Evolutionary conservation across 2,888 invertebrate genomes (phyloP).

Genomic region (Plagodis dolabraria): DNA sequence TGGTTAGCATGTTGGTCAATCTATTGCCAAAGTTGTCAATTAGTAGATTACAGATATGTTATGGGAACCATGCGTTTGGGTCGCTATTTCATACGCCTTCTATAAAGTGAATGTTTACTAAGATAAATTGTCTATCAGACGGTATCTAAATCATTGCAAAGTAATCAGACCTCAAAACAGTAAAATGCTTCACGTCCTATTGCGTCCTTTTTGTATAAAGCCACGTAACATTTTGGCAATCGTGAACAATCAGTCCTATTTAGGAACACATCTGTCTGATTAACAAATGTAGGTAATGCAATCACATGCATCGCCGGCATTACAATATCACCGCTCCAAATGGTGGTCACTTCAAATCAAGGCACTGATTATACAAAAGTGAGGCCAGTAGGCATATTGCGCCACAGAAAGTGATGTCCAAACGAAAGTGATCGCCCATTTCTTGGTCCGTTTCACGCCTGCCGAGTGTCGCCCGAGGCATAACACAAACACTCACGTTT

Average conservation of each 20-base stretch:
- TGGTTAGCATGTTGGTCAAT: slow-evolving; percentile 32
- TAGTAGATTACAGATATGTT: slow-evolving; percentile 23
- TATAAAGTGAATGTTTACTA: background rate
- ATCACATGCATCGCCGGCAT: slow-evolving; percentile 42
- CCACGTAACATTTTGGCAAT: slow-evolving; percentile 22
- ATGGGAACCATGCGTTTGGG: background rate
- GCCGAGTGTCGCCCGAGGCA: slow-evolving; percentile 44
- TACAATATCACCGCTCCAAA: slow-evolving; percentile 42
- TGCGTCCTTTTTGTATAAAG: slow-evolving; percentile 11
- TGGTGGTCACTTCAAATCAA: slow-evolving; percentile 5
- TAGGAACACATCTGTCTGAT: slow-evolving; percentile 26
- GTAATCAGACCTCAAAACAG: background rate
- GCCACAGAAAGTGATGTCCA: slow-evolving; percentile 57
- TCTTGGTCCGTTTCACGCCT: slow-evolving; percentile 35
- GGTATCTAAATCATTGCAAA: background rate
- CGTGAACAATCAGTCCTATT: slow-evolving; percentile 20
- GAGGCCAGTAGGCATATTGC: slow-evolving; percentile 37
- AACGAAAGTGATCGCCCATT: slow-evolving; percentile 58
- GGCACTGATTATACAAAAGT: slow-evolving; percentile 10
- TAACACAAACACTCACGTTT: slow-evolving; percentile 41
- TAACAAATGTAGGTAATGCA: slow-evolving; percentile 32
- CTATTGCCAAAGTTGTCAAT: slow-evolving; percentile 35
- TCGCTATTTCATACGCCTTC: background rate
- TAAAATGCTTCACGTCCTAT: background rate
- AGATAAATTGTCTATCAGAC: background rate